Evolutionary conservation across 23 tunicate species (phyloP), one percentile per base, ranked within the genome.

Genomic region (Styela clava): DNA sequence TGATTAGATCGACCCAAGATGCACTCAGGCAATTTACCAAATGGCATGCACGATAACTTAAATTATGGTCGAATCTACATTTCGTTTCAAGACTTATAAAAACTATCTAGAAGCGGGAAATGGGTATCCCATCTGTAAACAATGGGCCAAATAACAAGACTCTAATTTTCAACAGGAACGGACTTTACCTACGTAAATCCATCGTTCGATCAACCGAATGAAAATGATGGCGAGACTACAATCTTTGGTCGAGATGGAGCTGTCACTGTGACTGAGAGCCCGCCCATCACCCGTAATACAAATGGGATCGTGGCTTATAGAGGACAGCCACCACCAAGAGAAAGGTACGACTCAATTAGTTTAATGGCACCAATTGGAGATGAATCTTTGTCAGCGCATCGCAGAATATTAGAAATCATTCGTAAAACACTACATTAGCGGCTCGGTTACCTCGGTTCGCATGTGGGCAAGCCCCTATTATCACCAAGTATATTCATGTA

Each of bases 181-280:
- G 37, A 35, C 22, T 30, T 71, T 20, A 52, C 81, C 27, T 76
- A 76, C 65, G 33, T 44, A 16, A 76, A 76, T 29, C 62, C 52
- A 44, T 52, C 65, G 33, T 76, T 44, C 64, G 81, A 76, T 18
- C 62, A 44, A 27, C 77, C 77, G 35, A 5, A 69, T 25, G 81
- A 23, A 21, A 44, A 76, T 24, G 44, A 76, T 22, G 81, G 81
- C 64, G 51, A 73, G n/a, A 76, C 81, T 19, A 76, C 81, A n/a
- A 26, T 76, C 5, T 76, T 76, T 52, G 81, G 81, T 29, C 81
- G 81, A 23, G 81, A 76, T 52, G 65, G 64, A 7, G 62, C 81
- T 5, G 64, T 76, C 64, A 76, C 81, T 7, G n/a, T 52, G 0
- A 64, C 12, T 16, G 25, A 52, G 33, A 56, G 68, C 21, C 81